These are phyloP conservation scores for Hyles lineata DNA, from an alignment of 2,888 invertebrate genomes.

Conservation along the genomic window DNA sequence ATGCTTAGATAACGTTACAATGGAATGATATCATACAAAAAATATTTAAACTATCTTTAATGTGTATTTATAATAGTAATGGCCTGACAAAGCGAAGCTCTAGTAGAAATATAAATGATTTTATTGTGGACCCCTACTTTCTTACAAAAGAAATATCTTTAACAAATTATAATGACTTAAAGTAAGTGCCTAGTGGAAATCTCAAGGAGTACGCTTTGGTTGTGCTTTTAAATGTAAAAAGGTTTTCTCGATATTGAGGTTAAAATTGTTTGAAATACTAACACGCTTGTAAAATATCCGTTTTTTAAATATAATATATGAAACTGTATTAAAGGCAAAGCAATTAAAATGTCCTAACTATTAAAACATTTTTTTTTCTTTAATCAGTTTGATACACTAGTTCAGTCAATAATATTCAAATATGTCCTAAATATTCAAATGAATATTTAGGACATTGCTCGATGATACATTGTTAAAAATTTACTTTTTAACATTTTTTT, in stretches of 20 bases:
- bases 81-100: not conserved
- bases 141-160: constrained; percentile 6
- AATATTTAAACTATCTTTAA: too few relatives aligned
- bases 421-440: not conserved
- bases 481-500: too few relatives aligned
- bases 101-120: not conserved
- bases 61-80: not conserved
- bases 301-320: not conserved
- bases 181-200: not conserved
- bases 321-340: not conserved
- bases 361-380: not conserved
- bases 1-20: too few relatives aligned
- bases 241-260: not conserved
- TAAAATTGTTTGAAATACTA: not conserved
- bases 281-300: not conserved
- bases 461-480: too few relatives aligned
- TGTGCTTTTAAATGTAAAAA: not conserved
- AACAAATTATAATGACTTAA: not conserved
- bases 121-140: not conserved
- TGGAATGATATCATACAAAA: too few relatives aligned
- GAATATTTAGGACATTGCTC: too few relatives aligned
- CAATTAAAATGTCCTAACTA: not conserved
- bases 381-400: not conserved
- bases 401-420: too few relatives aligned
- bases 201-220: not conserved